A percentile compares a stretch with the other conserved stretches of the same genome.
Conservation (phyloP, 2,113 vertebrate species). For the Arothron firmamentum region DNA sequence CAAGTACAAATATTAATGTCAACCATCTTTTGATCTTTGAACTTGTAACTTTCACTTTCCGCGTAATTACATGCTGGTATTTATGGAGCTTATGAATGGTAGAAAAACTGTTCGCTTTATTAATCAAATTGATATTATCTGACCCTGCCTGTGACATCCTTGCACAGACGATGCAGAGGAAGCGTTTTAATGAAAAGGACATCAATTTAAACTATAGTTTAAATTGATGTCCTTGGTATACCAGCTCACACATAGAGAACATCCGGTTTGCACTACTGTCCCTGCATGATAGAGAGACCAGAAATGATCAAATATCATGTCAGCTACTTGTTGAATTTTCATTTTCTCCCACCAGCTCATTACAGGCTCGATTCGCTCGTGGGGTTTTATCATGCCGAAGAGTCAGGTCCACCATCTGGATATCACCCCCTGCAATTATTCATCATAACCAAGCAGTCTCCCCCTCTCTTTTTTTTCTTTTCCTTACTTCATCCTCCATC, state of each 20-base stretch:
- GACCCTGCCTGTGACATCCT: constrained; percentile 6
- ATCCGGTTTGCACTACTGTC: too few species aligned
- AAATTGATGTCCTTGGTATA: too few species aligned
- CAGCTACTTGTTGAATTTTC: not conserved
- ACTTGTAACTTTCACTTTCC: constrained; percentile 14
- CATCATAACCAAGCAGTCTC: constrained; percentile 28
- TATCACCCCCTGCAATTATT: constrained; percentile 32
- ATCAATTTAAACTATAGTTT: not conserved
- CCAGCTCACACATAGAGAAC: too few species aligned
- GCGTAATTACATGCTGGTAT: constrained; percentile 1
- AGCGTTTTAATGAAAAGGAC: constrained; percentile 5
- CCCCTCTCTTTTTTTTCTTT: too few species aligned
- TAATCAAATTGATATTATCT: constrained; percentile 27
- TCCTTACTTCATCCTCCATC: constrained; percentile 19
- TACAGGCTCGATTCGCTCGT: not conserved
- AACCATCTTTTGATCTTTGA: constrained; percentile 18
- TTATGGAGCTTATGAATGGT: constrained; percentile 1
- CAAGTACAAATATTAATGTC: constrained; percentile 6
- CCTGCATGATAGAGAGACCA: too few species aligned
- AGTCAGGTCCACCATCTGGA: constrained; percentile 34
- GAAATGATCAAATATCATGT: not conserved
- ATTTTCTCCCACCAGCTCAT: constrained; percentile 4
- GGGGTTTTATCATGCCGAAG: constrained; percentile 22
- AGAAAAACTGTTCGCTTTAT: constrained; percentile 1
- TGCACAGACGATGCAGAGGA: not conserved